A percentile compares a stretch with the other conserved stretches of the same genome.
Evolutionary conservation across 2,797 vertebrate genomes (phyloP).

Genomic region (Lepilemur septentrionalis): DNA sequence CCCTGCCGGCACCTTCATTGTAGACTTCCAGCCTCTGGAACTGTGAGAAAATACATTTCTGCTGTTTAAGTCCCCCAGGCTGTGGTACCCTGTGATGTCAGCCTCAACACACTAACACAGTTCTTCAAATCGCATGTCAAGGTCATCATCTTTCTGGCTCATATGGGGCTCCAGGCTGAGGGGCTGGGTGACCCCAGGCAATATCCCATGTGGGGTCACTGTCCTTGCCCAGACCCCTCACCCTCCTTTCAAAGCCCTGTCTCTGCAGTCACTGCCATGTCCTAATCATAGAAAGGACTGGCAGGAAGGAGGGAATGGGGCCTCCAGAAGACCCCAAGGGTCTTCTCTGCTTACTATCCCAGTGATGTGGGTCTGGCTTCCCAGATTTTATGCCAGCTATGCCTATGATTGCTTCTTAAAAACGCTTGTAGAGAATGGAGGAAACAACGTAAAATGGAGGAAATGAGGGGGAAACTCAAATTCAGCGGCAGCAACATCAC

Average conservation of each 20-base stretch:
- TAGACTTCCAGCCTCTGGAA: not conserved
- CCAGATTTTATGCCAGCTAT: not conserved
- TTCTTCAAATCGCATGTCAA: not conserved
- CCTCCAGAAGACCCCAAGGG: accelerated
- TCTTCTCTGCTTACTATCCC: not conserved
- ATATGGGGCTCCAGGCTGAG: not conserved
- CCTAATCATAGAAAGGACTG: not conserved
- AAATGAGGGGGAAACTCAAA: not conserved
- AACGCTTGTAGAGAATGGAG: not conserved
- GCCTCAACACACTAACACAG: not conserved
- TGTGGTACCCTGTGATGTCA: not conserved
- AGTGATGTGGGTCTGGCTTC: not conserved
- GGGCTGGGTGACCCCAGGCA: not conserved
- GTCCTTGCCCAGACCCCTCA: not conserved
- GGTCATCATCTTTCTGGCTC: not conserved
- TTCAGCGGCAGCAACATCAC: not conserved
- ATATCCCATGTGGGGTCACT: accelerated
- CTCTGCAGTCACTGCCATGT: accelerated
- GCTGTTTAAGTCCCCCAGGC: not conserved
- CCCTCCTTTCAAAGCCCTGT: not conserved
- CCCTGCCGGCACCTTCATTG: not conserved
- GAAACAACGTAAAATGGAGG: not conserved
- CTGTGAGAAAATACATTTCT: not conserved
- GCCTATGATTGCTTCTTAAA: not conserved
- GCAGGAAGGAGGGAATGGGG: not conserved